Evolutionary conservation across 2,797 vertebrate species (phyloP), one percentile per base, ranked within the genome.

Genomic region (Uromys caudimaculatus): DNA sequence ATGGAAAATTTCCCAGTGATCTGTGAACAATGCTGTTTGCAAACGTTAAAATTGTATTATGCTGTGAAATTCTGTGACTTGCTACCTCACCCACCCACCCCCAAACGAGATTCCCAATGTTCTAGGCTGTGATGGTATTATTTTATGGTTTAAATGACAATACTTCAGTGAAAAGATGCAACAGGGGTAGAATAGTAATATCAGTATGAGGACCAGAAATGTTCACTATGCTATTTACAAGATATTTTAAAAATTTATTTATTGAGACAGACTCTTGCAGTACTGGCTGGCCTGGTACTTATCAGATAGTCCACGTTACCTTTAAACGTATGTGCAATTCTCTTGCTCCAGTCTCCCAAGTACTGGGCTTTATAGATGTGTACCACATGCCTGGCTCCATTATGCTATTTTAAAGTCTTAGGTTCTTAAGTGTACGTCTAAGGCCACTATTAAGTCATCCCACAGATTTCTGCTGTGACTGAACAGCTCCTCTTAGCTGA

Each of bases 91-190:
- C 35, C 19, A 6, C 23, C 3, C 11, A 0, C 56, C 6, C 21
- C 13, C 0, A 1, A 7, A 62, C 32, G 11, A 24, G 35, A 35
- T 56, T 86, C 7, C 27, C 24, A 81, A 13, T 91, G 79, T 29
- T 75, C 32, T 96, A 56, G 41, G 81, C 32, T 24, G 29, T 78
- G 41, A 29, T 73, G 86, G 17, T 17, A 60, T 93, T 76, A 67
- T 77, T 96, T 92, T 62, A 60, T 54, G 35, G 19, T 21, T 62
- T 54, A 47, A 89, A 92, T 41, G 56, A 73, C 38, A 85, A 64
- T 58, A 52, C 8, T 81, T 89, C 47, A 76, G 86, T 62, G 29
- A 84, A 76, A 81, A 47, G 16, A 29, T 47, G 17, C n/a, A 71
- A 29, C 16, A 41, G 23, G 10, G 4, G 6, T 29, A 8, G 35